phyloP scores from a whole-genome alignment of 2,113 vertebrate genomes.

The Passer montanus region DNA sequence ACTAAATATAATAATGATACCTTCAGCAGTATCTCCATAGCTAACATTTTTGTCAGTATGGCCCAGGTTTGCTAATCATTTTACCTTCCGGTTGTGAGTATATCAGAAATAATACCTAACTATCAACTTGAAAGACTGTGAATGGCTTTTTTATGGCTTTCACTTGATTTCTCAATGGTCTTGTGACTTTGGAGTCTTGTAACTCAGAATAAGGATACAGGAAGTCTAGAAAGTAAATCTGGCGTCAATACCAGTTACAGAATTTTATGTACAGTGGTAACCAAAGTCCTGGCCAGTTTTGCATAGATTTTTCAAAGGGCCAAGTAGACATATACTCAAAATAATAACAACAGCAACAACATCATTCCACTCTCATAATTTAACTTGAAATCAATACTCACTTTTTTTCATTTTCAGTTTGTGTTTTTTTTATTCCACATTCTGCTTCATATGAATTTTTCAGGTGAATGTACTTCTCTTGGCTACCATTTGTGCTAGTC shows the following conservation, averaged over 20 bases:
- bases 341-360: not conserved
- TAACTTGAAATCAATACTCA: not conserved
- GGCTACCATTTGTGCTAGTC: not conserved
- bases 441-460: not conserved
- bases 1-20: not conserved
- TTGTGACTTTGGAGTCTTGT: not conserved
- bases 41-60: not conserved
- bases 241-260: not conserved
- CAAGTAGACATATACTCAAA: not conserved
- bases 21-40: not conserved
- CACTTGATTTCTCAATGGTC: not conserved
- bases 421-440: not conserved
- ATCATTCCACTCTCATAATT: not conserved
- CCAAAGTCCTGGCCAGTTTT: not conserved
- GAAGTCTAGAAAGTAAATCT: not conserved
- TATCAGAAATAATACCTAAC: not conserved
- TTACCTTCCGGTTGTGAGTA: not conserved
- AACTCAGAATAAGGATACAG: not conserved
- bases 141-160: not conserved
- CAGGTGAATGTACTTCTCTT: not conserved
- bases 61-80: not conserved
- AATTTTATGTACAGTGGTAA: not conserved
- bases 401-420: not conserved
- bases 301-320: not conserved
- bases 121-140: not conserved